These are phyloP conservation scores for Zaprionus taronus DNA, from an alignment of 1,140 invertebrate species.

Conservation along the genomic window DNA sequence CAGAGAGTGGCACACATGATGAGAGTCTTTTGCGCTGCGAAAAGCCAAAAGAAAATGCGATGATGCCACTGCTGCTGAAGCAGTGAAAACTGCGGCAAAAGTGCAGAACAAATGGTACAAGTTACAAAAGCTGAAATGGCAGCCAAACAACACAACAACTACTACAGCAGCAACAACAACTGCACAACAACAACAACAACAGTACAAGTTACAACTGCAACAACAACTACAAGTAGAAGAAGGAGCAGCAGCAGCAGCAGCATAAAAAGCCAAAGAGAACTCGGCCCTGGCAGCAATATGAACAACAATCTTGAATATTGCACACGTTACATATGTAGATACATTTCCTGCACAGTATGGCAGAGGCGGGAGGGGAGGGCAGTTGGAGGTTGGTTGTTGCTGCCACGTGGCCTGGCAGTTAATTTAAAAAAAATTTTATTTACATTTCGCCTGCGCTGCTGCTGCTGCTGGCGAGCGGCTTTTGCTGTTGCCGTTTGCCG, in stretches of 20 bases:
- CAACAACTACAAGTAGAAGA: slow-evolving; percentile 21
- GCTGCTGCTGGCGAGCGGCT: slow-evolving; percentile 45
- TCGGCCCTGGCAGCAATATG: slow-evolving; percentile 69
- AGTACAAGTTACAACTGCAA: slow-evolving; percentile 24
- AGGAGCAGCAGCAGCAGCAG: slow-evolving; percentile 29
- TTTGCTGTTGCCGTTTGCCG: slow-evolving; percentile 47
- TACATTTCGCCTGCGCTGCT: slow-evolving; percentile 72
- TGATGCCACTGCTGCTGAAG: slow-evolving; percentile 21
- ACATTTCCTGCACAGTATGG: slow-evolving; percentile 70
- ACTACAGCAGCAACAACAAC: slow-evolving; percentile 21
- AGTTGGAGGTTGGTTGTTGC: neutral
- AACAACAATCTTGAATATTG: slow-evolving; percentile 82
- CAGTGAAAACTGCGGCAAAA: slow-evolving; percentile 67
- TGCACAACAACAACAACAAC: slow-evolving; percentile 11
- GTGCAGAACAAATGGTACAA: slow-evolving; percentile 77
- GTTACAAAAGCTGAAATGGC: slow-evolving; percentile 79
- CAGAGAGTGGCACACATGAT: slow-evolving; percentile 1
- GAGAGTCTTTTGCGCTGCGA: slow-evolving; percentile 18
- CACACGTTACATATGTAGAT: slow-evolving; percentile 77
- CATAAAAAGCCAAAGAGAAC: slow-evolving; percentile 36
- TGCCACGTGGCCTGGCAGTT: slow-evolving; percentile 73
- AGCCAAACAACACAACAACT: slow-evolving; percentile 51
- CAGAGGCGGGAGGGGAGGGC: slow-evolving; percentile 7
- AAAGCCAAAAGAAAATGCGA: slow-evolving; percentile 39
- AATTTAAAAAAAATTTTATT: slow-evolving; percentile 76